Evolutionary conservation across 2,113 vertebrate genomes (phyloP).

Genomic region (Pituophis catenifer): DNA sequence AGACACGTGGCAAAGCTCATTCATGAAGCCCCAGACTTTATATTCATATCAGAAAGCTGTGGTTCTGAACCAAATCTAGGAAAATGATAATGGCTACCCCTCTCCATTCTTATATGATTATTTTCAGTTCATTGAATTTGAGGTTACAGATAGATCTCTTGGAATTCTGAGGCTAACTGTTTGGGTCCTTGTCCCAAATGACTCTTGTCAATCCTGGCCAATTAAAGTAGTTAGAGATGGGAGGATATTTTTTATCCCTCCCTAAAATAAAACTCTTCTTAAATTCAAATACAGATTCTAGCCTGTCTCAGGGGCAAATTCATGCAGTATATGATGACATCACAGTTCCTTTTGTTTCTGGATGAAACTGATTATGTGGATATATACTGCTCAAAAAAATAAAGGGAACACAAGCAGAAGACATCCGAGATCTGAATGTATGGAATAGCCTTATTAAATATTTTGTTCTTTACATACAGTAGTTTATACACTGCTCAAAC

Average conservation of each 20-base stretch:
- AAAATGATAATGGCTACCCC: neutral
- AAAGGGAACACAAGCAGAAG: too few relatives aligned
- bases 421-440: too few relatives aligned
- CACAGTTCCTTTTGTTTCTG: neutral
- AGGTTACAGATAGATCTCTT: neutral
- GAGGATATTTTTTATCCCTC: neutral
- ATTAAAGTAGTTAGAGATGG: neutral
- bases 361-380: neutral
- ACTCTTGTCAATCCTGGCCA: neutral
- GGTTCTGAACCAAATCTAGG: neutral
- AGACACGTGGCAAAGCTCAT: neutral
- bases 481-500: too few relatives aligned
- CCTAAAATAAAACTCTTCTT: neutral
- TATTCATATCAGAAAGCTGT: neutral
- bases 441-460: too few relatives aligned
- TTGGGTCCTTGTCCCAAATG: neutral
- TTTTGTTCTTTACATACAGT: too few relatives aligned
- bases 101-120: neutral
- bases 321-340: neutral
- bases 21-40: neutral
- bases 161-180: neutral
- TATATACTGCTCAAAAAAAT: neutral
- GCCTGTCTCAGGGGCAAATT: neutral
- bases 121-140: neutral
- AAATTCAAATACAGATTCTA: neutral